Percentiles rank a stretch among this genome's conserved stretches.
These are phyloP conservation scores for Dendrolimus houi DNA, from an alignment of 2,888 invertebrate species.

Conservation along the genomic window DNA sequence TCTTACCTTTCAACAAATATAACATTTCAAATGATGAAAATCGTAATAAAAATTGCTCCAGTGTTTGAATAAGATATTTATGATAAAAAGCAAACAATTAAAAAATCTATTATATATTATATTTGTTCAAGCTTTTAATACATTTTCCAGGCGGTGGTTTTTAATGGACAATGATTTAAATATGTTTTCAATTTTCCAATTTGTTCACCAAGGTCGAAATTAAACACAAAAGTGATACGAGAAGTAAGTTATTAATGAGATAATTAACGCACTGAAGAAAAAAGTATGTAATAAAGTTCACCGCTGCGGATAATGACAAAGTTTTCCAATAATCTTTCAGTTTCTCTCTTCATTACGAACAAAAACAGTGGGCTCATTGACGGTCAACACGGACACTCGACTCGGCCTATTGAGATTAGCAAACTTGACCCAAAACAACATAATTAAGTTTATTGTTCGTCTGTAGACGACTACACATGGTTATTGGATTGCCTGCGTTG, in stretches of 20 bases:
- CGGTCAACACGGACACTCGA: conserved; percentile 17
- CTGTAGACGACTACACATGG: conserved; percentile 20
- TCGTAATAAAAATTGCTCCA: no score
- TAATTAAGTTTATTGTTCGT: conserved; percentile 42
- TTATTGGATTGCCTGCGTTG: conserved; percentile 33
- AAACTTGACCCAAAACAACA: conserved; percentile 43
- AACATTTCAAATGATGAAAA: no score
- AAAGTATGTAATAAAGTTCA: conserved; percentile 9
- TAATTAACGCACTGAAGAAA: not conserved
- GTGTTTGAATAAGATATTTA: no score
- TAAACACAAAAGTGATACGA: not conserved
- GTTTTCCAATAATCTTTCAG: conserved; percentile 38
- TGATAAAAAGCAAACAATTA: no score
- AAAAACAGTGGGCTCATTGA: conserved; percentile 32
- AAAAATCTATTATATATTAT: no score
- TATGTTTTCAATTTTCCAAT: no score
- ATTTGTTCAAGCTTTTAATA: no score
- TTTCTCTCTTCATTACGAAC: conserved; percentile 29
- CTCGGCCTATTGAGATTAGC: conserved; percentile 45
- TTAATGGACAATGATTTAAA: no score
- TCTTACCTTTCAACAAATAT: no score
- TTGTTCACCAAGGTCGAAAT: no score
- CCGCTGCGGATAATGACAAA: conserved; percentile 26
- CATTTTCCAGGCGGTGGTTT: no score
- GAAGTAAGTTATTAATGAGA: not conserved